These are phyloP conservation scores for Acrocephalus kingi DNA, from an alignment of 2,113 vertebrate genomes.

Conservation along the genomic window DNA sequence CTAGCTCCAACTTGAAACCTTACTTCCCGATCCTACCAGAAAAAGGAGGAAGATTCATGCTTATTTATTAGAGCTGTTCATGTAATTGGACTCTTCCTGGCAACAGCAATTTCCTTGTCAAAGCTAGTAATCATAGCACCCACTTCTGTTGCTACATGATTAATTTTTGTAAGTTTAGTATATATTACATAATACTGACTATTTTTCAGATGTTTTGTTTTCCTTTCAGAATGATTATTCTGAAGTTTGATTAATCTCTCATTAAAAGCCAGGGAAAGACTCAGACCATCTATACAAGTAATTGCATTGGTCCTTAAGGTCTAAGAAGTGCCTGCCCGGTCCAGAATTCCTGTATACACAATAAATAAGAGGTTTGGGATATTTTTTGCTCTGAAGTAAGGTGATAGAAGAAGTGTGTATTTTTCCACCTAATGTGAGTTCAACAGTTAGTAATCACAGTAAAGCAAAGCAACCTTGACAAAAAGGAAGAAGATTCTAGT, in stretches of 20 bases:
- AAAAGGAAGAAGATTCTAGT: conserved; percentile 8
- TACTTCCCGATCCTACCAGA: background rate
- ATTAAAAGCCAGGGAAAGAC: background rate
- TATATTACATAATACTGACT: background rate
- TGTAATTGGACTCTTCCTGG: background rate
- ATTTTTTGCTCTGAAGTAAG: background rate
- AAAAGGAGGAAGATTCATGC: background rate
- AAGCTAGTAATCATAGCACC: background rate
- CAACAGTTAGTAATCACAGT: background rate
- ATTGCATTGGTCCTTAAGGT: background rate
- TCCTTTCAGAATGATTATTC: background rate
- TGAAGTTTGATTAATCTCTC: background rate
- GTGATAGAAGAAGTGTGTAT: background rate
- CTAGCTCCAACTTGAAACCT: background rate
- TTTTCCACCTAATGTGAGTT: background rate
- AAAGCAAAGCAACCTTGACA: background rate
- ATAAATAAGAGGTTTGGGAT: background rate
- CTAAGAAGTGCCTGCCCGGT: background rate
- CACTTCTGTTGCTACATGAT: background rate
- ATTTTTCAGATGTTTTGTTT: background rate
- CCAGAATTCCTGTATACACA: background rate
- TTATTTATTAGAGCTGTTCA: background rate
- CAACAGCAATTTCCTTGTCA: background rate
- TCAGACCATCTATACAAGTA: background rate
- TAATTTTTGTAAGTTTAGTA: background rate